Evolutionary conservation across 2,797 vertebrate species (phyloP), one percentile per base, ranked within the genome.

Genomic region (Diplodus sargus): DNA sequence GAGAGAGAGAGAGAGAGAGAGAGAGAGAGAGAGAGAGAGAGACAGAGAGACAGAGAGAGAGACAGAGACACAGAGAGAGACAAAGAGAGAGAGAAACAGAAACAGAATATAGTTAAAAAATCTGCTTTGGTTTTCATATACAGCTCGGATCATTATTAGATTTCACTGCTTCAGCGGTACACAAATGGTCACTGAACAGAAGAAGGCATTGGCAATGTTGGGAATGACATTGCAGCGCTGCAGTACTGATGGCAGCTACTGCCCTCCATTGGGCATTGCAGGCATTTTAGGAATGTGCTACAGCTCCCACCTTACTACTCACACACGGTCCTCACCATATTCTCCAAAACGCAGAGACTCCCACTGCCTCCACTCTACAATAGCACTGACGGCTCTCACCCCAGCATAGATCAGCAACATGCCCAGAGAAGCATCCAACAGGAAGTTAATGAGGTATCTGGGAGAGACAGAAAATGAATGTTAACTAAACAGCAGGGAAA

Each of bases 361-460:
- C 98, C 98, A 99, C 87, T 98, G 98, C 84, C 96, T 96, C 97
- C 98, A 98, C 78, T 99, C 98, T 68, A 99, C 98, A 53, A 99
- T 78, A 78, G 94, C 95, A 58, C 97, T 97, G 85, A 99, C 95
- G 0, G 94, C 95, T 20, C 96, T 95, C 60, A 99, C 96, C 0
- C 98, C 98, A 0, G 94, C 94, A 22, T 99, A 99, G 94, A 99
- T 99, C 15, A 99, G 93, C 89, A 99, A 94, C 98, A 99, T 99
- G 54, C 98, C 98, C 85, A 99, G 90, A 0, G 97, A 97, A 60
- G 98, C 98, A 28, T 99, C 98, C 90, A 99, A 92, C 66, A 99
- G 93, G 91, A 99, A 99, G 92, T 99, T 99, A 90, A 99, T 98
- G 92, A 99, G 96, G 94, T 99, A 99, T 94, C 98, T 99, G 73